Percentiles rank a stretch among this genome's conserved stretches.
phyloP scores from a whole-genome alignment of 1,140 invertebrate genomes.

The Meloidogyne chitwoodi region DNA sequence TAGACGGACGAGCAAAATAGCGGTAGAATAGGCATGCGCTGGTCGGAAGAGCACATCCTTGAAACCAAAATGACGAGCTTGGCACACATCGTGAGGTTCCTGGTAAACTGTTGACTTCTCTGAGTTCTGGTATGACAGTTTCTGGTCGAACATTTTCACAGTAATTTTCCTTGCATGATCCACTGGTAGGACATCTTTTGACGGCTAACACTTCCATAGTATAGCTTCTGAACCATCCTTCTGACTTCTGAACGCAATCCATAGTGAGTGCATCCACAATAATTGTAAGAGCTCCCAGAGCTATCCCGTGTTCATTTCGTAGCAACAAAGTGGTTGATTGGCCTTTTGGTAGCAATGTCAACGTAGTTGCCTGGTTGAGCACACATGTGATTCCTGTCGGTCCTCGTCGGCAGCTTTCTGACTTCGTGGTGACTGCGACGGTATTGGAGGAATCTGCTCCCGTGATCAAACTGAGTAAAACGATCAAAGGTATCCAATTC shows the following conservation, averaged over 20 bases:
- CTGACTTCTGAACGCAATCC: too few relatives aligned
- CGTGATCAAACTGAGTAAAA: background rate
- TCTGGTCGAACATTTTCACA: background rate
- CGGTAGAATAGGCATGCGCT: slow-evolving; percentile 3
- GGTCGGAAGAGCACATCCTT: background rate
- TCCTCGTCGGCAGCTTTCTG: too few relatives aligned
- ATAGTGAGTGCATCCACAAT: too few relatives aligned
- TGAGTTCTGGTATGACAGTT: background rate
- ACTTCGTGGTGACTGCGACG: too few relatives aligned
- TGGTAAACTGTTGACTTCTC: background rate
- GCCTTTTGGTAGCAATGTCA: background rate
- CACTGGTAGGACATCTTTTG: too few relatives aligned
- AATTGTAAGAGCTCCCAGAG: too few relatives aligned
- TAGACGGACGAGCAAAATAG: background rate
- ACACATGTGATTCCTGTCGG: background rate
- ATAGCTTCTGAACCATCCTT: too few relatives aligned
- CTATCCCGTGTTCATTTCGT: too few relatives aligned
- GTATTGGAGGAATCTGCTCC: too few relatives aligned
- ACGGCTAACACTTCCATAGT: too few relatives aligned
- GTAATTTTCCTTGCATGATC: background rate
- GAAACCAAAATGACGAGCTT: slow-evolving; percentile 11
- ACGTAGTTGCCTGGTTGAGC: background rate
- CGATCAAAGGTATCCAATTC: background rate
- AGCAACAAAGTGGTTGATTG: too few relatives aligned
- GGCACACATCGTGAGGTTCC: background rate